Conservation (phyloP, 2,888 invertebrate genomes). For the Drosophila merina region DNA sequence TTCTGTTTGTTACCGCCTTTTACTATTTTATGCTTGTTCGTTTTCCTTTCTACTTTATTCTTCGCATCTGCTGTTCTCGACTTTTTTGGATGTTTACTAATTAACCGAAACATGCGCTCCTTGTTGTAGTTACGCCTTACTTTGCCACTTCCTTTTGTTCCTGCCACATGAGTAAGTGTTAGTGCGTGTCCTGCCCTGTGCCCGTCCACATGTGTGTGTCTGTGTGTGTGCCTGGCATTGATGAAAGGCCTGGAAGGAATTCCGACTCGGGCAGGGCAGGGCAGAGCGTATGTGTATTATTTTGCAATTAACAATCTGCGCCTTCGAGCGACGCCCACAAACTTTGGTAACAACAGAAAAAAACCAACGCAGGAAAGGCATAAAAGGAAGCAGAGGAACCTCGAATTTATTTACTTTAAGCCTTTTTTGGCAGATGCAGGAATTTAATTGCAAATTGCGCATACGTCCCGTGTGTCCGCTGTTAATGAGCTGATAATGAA, state of each 20-base stretch:
- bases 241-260: slow-evolving; percentile 63
- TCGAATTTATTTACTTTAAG: slow-evolving; percentile 37
- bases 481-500: slow-evolving; percentile 79
- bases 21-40: slow-evolving; percentile 56
- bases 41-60: slow-evolving; percentile 25
- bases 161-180: slow-evolving; percentile 17
- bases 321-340: slow-evolving; percentile 24
- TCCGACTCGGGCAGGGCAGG: slow-evolving; percentile 19
- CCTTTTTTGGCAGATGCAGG: slow-evolving; percentile 4
- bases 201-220: slow-evolving; percentile 7
- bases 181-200: slow-evolving; percentile 12
- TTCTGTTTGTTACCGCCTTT: slow-evolving; percentile 35
- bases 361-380: too few relatives aligned
- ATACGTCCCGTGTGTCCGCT: slow-evolving; percentile 42
- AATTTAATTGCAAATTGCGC: slow-evolving; percentile 35
- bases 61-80: slow-evolving; percentile 25
- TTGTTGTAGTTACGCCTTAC: slow-evolving; percentile 69
- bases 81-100: slow-evolving; percentile 59
- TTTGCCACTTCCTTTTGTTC: slow-evolving; percentile 53
- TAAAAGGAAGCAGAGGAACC: background rate
- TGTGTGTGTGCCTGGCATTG: slow-evolving; percentile 59
- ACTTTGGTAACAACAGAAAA: slow-evolving; percentile 6
- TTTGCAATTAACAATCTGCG: slow-evolving; percentile 72
- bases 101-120: slow-evolving; percentile 77
- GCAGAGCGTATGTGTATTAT: slow-evolving; percentile 61